A percentile compares a stretch with the other conserved stretches of the same genome.
Evolutionary conservation across 2,797 vertebrate genomes (phyloP).

Genomic region (Pseudochirops cupreus): DNA sequence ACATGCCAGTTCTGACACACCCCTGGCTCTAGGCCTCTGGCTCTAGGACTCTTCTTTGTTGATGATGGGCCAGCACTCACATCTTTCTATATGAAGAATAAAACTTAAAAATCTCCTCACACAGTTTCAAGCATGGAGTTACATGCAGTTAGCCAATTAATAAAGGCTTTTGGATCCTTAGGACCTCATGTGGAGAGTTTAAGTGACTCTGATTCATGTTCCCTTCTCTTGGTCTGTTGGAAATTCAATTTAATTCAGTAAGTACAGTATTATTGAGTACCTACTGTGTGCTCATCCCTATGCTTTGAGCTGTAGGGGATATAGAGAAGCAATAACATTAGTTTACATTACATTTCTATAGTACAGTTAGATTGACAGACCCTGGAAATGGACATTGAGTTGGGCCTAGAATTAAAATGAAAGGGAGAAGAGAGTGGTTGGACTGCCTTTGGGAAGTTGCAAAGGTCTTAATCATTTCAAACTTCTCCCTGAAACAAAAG

Average conservation of each 20-base stretch:
- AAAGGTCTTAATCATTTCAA: neutral
- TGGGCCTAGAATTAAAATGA: neutral
- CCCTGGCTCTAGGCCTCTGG: neutral
- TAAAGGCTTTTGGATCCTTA: slow-evolving; percentile 8
- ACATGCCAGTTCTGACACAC: neutral
- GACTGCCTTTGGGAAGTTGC: neutral
- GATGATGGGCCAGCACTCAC: neutral
- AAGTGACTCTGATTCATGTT: slow-evolving; percentile 14
- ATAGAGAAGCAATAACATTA: neutral
- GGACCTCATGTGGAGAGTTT: neutral
- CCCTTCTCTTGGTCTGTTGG: neutral
- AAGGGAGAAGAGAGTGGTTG: neutral
- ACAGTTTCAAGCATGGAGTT: neutral
- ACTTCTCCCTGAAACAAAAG: neutral
- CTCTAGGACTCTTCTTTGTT: neutral
- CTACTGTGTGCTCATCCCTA: neutral
- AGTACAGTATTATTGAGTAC: slow-evolving; percentile 9
- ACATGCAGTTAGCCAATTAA: slow-evolving; percentile 5
- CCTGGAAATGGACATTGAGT: neutral
- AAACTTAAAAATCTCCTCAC: neutral
- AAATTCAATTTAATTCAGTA: slow-evolving; percentile 15
- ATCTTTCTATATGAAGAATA: neutral
- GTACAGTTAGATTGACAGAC: neutral
- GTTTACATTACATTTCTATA: slow-evolving; percentile 2
- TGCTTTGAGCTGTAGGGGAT: neutral